Conservation (phyloP, 2,888 invertebrate species). For the Augochlorella aurata region DNA sequence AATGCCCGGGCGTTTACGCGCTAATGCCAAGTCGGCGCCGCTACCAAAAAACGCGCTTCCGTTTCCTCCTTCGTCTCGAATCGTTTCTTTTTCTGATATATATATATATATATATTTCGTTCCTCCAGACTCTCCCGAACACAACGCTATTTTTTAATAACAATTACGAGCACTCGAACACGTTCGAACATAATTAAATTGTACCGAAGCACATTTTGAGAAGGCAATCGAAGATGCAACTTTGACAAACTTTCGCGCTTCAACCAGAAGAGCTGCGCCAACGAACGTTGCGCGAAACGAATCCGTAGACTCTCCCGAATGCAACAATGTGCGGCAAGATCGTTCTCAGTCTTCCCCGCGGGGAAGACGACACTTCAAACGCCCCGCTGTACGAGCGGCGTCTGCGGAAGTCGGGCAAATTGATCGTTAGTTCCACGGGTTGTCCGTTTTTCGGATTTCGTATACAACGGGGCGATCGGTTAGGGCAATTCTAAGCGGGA, state of each 20-base stretch:
- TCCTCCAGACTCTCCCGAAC: background rate
- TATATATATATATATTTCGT: too few species aligned
- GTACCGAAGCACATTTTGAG: too few species aligned
- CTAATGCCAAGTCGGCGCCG: slow-evolving; percentile 17
- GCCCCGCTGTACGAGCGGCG: background rate
- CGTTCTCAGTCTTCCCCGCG: background rate
- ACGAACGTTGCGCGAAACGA: background rate
- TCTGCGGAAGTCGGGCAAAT: background rate
- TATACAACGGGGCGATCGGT: background rate
- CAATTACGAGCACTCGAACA: too few species aligned
- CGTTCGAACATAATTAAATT: too few species aligned
- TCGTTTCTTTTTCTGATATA: background rate
- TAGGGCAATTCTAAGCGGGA: background rate
- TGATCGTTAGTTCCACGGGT: background rate
- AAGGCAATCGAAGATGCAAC: too few species aligned
- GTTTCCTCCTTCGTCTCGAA: background rate
- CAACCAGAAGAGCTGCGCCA: background rate
- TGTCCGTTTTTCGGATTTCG: background rate
- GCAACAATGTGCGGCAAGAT: background rate
- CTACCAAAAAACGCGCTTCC: background rate
- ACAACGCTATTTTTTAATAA: background rate
- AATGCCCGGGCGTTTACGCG: slow-evolving; percentile 10
- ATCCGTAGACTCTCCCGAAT: background rate
- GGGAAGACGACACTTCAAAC: background rate
- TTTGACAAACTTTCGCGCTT: background rate